A percentile compares a stretch with the other conserved stretches of the same genome.
These are phyloP conservation scores for Rotaria magnacalcarata DNA, from an alignment of 2,888 invertebrate species.

Conservation along the genomic window DNA sequence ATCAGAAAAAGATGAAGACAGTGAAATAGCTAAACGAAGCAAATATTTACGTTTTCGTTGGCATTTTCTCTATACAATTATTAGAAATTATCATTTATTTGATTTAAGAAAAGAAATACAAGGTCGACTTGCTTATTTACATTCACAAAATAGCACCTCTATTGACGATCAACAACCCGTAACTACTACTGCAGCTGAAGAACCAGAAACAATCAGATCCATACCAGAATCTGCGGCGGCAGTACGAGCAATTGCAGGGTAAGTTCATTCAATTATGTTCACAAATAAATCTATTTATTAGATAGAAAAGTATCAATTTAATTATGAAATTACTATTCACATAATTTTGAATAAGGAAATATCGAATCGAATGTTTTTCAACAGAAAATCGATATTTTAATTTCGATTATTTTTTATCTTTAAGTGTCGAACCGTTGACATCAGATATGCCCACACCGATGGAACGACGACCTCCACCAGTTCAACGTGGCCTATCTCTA, in stretches of 20 bases:
- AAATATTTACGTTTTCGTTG: constrained; percentile 21
- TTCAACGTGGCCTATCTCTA: neutral
- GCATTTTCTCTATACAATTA: neutral
- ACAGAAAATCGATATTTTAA: neutral
- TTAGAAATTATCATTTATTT: constrained; percentile 28
- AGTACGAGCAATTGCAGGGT: neutral
- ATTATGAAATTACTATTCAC: too few relatives aligned
- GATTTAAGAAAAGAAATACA: constrained; percentile 2
- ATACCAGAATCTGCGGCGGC: neutral
- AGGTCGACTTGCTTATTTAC: neutral
- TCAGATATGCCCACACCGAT: neutral
- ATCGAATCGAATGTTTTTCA: too few relatives aligned
- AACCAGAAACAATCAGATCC: neutral
- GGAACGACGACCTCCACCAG: neutral
- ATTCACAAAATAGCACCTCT: neutral
- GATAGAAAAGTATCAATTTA: too few relatives aligned
- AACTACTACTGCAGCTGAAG: neutral
- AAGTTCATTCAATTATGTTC: too few relatives aligned
- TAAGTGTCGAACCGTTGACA: neutral
- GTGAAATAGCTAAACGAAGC: neutral
- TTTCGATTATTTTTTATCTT: neutral
- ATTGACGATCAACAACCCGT: neutral
- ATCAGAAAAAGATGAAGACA: neutral
- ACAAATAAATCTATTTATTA: too few relatives aligned
- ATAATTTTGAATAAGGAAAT: too few relatives aligned